Conservation (phyloP, 2,888 invertebrate genomes). For the Sericinus montela region DNA sequence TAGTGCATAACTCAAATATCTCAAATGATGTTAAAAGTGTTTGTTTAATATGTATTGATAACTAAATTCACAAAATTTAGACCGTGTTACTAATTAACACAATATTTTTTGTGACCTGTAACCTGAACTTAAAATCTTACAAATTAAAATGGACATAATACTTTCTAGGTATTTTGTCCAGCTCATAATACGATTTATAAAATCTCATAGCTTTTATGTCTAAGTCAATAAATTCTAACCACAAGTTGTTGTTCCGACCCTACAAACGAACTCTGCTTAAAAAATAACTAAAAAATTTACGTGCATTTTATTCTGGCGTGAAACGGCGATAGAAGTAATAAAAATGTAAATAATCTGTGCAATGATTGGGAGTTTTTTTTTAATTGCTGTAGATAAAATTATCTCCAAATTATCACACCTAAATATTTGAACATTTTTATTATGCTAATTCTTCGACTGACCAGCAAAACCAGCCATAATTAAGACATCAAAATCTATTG, state of each 20-base stretch:
- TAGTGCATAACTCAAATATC: too few species aligned
- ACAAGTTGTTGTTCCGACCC: constrained; percentile 3
- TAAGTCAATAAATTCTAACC: constrained; percentile 9
- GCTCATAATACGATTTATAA: too few species aligned
- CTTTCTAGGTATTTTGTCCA: too few species aligned
- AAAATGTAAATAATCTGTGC: constrained; percentile 18
- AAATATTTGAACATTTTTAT: constrained; percentile 12
- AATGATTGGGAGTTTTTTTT: constrained; percentile 8
- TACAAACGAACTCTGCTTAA: constrained; percentile 10
- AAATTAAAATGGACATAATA: too few species aligned
- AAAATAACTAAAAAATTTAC: constrained; percentile 16
- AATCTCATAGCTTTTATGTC: not conserved
- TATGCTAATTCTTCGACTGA: not conserved
- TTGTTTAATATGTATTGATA: too few species aligned
- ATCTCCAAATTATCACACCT: constrained; percentile 6
- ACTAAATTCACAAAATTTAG: too few species aligned
- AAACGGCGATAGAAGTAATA: constrained; percentile 11
- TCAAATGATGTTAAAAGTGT: too few species aligned
- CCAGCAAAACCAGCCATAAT: not conserved
- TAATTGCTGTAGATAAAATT: constrained; percentile 1
- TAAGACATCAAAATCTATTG: constrained; percentile 16
- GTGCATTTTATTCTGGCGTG: constrained; percentile 11
- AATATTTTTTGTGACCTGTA: too few species aligned
- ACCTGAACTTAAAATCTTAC: too few species aligned
- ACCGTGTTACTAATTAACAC: too few species aligned